Evolutionary conservation across 2,113 vertebrate genomes (phyloP).

Genomic region (Butastur rufipennis): DNA sequence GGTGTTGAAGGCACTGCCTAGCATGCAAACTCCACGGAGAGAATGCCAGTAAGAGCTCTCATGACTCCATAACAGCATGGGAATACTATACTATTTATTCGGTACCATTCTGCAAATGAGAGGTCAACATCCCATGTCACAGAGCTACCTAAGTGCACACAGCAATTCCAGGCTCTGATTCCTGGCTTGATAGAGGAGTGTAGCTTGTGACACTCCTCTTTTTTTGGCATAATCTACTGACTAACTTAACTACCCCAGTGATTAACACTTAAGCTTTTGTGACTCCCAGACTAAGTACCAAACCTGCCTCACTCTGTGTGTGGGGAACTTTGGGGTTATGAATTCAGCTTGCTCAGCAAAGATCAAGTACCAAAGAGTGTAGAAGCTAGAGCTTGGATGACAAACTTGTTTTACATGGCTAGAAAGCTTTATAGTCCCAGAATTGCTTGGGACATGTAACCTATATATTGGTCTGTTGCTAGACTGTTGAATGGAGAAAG

Average conservation of each 20-base stretch:
- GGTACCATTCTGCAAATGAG: neutral
- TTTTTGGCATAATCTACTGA: neutral
- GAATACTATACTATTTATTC: neutral
- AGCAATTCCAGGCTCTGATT: neutral
- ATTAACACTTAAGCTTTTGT: neutral
- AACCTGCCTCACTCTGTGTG: neutral
- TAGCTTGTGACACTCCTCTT: neutral
- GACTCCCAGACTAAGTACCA: neutral
- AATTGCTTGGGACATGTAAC: neutral
- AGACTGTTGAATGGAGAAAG: neutral
- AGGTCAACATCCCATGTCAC: neutral
- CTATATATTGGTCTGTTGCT: neutral
- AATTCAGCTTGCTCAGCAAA: neutral
- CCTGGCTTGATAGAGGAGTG: neutral
- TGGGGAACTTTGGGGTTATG: accelerated
- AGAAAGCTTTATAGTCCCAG: neutral
- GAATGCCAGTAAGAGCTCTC: neutral
- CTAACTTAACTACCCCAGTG: neutral
- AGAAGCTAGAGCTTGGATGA: neutral
- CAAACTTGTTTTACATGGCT: neutral
- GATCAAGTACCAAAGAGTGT: neutral
- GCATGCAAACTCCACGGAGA: neutral
- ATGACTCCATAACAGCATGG: neutral
- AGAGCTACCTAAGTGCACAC: neutral
- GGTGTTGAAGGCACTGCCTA: neutral